A percentile compares a stretch with the other conserved stretches of the same genome.
phyloP scores from a whole-genome alignment of 2,888 invertebrate species.

The Drosophila trichaetosa region DNA sequence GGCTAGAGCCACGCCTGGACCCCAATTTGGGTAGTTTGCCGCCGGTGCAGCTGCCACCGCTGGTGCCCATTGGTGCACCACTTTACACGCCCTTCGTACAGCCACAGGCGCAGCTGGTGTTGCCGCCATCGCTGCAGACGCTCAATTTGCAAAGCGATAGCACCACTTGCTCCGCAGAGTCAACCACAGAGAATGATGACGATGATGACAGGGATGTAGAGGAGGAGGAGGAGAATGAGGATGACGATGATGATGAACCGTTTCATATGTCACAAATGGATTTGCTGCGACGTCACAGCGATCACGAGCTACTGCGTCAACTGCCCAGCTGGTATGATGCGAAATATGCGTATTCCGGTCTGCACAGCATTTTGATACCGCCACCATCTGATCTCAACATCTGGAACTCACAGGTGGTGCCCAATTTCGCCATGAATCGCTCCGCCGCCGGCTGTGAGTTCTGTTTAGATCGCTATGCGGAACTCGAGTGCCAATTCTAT shows the following conservation, averaged over 20 bases:
- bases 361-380: slow-evolving; percentile 84
- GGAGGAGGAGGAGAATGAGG: slow-evolving; percentile 37
- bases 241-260: slow-evolving; percentile 43
- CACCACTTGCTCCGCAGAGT: slow-evolving; percentile 62
- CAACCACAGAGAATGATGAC: slow-evolving; percentile 64
- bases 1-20: slow-evolving; percentile 52
- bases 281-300: slow-evolving; percentile 57
- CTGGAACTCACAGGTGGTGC: slow-evolving; percentile 84
- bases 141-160: slow-evolving; percentile 63
- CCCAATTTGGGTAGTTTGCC: slow-evolving; percentile 16
- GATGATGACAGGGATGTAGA: slow-evolving; percentile 36
- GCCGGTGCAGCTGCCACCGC: slow-evolving; percentile 63
- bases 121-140: slow-evolving; percentile 64
- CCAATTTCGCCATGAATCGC: slow-evolving; percentile 84
- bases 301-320: slow-evolving; percentile 68
- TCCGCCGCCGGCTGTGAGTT: slow-evolving; percentile 86
- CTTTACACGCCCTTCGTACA: slow-evolving; percentile 60
- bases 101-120: slow-evolving; percentile 43
- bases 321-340: slow-evolving; percentile 85
- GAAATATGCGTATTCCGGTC: slow-evolving; percentile 84
- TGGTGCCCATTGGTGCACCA: slow-evolving; percentile 75
- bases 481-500: slow-evolving; percentile 87
- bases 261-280: slow-evolving; percentile 64
- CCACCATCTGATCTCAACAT: slow-evolving; percentile 84
- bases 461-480: slow-evolving; percentile 87